phyloP scores from a whole-genome alignment of 2,113 vertebrate species.

The Malurus cyaneus region DNA sequence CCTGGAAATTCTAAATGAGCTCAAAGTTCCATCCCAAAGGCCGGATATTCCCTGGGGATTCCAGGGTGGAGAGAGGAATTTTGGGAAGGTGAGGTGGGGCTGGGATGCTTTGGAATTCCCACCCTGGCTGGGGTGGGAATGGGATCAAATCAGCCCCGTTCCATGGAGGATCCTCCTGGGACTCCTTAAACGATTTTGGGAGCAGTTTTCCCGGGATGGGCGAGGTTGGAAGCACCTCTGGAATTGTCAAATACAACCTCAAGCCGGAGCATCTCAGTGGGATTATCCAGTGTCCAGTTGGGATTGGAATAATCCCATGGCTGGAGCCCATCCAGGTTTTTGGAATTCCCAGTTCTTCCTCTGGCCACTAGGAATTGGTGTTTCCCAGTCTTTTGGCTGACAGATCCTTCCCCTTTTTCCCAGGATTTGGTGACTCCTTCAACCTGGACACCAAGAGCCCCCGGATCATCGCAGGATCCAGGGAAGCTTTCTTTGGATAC shows the following conservation, averaged over 20 bases:
- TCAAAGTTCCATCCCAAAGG: not conserved
- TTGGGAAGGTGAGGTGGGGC: not conserved
- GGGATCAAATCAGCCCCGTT: not conserved
- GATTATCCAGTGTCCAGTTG: no score
- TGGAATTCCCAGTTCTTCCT: fast-evolving
- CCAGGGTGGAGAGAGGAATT: not conserved
- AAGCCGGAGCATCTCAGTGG: no score
- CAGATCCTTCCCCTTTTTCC: not conserved
- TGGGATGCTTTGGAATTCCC: not conserved
- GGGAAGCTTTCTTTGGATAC: slow-evolving; percentile 92
- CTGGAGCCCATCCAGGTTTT: fast-evolving
- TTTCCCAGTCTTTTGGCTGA: not conserved
- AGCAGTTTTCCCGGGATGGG: not conserved
- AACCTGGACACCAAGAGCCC: slow-evolving; percentile 89
- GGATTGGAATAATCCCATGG: not conserved
- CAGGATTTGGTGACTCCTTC: slow-evolving; percentile 84
- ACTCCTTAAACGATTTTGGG: fast-evolving
- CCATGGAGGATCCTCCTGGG: fast-evolving
- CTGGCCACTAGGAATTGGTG: fast-evolving
- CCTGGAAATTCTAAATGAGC: not conserved
- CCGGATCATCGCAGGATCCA: slow-evolving; percentile 86
- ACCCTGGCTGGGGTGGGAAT: not conserved
- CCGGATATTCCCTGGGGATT: fast-evolving
- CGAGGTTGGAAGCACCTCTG: not conserved
- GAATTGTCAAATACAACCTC: not conserved